phyloP scores from a whole-genome alignment of 2,888 invertebrate species.

The Esperia sulphurella region DNA sequence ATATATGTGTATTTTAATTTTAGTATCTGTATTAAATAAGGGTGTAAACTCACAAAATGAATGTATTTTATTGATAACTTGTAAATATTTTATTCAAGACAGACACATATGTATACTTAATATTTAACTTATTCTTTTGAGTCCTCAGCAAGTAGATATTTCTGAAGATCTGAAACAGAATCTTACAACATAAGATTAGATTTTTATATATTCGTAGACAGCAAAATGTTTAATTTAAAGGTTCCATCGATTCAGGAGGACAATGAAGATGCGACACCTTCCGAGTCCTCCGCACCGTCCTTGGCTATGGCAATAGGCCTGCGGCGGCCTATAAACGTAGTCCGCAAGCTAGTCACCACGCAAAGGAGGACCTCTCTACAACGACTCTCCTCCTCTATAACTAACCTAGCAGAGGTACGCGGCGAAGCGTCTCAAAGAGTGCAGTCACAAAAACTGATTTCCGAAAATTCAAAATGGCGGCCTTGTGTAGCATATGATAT shows the following conservation, averaged over 20 bases:
- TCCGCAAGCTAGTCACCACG: constrained; percentile 73
- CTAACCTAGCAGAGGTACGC: constrained; percentile 75
- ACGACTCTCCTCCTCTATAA: constrained; percentile 70
- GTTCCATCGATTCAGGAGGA: constrained; percentile 62
- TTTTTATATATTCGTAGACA: neutral
- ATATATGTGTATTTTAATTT: too few relatives aligned
- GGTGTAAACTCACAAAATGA: neutral
- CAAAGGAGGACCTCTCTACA: constrained; percentile 72
- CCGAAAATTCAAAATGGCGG: neutral
- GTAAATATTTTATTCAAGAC: neutral
- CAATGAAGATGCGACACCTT: constrained; percentile 47
- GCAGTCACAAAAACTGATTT: constrained; percentile 41
- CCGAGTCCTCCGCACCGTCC: constrained; percentile 47
- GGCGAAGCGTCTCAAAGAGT: constrained; percentile 38
- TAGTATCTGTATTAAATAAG: neutral
- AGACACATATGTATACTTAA: neutral
- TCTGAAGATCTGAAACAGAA: constrained; percentile 1
- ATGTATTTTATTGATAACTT: neutral
- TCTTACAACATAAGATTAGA: neutral
- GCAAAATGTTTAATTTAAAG: constrained; percentile 58
- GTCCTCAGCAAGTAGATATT: neutral
- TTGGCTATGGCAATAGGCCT: constrained; percentile 47
- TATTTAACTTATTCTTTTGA: neutral
- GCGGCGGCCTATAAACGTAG: constrained; percentile 68
- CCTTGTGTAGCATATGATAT: neutral